Percentiles rank a stretch among this genome's conserved stretches.
Conservation (phyloP, 1,140 invertebrate species). For the Drosophila oshimai region DNA sequence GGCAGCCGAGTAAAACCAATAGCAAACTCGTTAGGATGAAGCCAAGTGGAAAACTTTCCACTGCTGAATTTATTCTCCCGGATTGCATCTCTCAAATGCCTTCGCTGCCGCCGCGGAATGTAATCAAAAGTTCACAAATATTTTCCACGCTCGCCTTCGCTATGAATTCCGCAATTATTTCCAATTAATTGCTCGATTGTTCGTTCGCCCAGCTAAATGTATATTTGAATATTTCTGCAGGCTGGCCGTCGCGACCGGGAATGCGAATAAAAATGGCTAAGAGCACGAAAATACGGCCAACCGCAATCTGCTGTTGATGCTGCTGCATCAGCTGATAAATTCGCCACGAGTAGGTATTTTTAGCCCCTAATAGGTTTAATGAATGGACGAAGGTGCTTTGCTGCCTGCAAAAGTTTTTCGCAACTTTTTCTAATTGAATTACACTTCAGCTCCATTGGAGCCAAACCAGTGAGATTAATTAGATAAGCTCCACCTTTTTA, state of each 20-base stretch:
- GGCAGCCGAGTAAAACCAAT: constrained; percentile 15
- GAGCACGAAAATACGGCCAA: constrained; percentile 6
- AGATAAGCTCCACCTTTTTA: constrained; percentile 25
- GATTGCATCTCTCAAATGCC: not conserved
- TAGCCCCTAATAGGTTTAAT: not conserved
- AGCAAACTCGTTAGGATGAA: constrained; percentile 5
- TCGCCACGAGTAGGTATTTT: constrained; percentile 39
- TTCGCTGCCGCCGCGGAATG: constrained; percentile 1
- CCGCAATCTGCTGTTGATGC: not conserved
- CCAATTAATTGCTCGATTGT: constrained; percentile 29
- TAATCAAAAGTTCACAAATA: constrained; percentile 42
- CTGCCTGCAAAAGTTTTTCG: not conserved
- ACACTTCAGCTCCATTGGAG: constrained; percentile 7
- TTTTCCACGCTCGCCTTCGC: not conserved
- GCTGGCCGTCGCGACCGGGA: constrained; percentile 9
- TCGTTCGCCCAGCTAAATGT: constrained; percentile 15
- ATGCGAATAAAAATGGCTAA: constrained; percentile 10
- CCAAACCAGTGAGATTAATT: constrained; percentile 24
- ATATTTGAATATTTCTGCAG: constrained; percentile 27
- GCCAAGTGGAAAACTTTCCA: constrained; percentile 6
- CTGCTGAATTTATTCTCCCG: not conserved
- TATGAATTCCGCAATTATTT: constrained; percentile 32
- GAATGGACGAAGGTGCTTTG: constrained; percentile 15
- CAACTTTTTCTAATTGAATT: constrained; percentile 22
- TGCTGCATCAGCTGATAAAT: constrained; percentile 28